phyloP scores from a whole-genome alignment of 2,113 vertebrate genomes.

The Urocolius indicus region DNA sequence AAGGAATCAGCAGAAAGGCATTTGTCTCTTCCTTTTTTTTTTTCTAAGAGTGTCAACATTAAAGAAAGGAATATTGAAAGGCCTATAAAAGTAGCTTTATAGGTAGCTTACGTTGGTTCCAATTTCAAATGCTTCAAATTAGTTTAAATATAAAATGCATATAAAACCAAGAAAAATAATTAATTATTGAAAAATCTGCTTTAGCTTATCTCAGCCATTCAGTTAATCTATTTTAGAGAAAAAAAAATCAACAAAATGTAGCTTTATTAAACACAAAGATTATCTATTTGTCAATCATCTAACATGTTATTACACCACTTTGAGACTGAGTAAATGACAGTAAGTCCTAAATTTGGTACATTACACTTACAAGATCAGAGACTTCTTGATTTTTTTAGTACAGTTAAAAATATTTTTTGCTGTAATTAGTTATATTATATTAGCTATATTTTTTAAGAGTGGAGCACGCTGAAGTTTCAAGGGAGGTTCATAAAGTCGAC shows the following conservation, averaged over 20 bases:
- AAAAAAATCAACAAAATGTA: background rate
- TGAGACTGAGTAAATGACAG: background rate
- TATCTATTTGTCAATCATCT: background rate
- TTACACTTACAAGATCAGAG: background rate
- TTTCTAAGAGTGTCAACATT: background rate
- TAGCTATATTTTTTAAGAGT: background rate
- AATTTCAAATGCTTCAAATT: background rate
- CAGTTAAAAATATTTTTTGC: background rate
- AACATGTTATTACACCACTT: background rate
- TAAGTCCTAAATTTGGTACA: background rate
- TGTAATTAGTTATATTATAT: background rate
- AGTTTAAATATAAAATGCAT: background rate
- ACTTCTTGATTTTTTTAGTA: background rate
- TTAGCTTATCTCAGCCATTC: background rate
- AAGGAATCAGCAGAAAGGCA: background rate
- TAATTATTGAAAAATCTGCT: background rate
- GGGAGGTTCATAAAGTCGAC: too few species aligned
- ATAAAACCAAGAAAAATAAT: background rate
- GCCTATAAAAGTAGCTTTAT: background rate
- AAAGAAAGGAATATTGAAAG: background rate
- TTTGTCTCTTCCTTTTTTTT: background rate
- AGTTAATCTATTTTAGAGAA: background rate
- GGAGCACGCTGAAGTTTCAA: background rate
- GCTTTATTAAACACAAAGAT: background rate
- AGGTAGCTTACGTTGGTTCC: background rate